Evolutionary conservation across 2,113 vertebrate genomes (phyloP), one percentile per base, ranked within the genome.

Genomic region (Phoxinus phoxinus): DNA sequence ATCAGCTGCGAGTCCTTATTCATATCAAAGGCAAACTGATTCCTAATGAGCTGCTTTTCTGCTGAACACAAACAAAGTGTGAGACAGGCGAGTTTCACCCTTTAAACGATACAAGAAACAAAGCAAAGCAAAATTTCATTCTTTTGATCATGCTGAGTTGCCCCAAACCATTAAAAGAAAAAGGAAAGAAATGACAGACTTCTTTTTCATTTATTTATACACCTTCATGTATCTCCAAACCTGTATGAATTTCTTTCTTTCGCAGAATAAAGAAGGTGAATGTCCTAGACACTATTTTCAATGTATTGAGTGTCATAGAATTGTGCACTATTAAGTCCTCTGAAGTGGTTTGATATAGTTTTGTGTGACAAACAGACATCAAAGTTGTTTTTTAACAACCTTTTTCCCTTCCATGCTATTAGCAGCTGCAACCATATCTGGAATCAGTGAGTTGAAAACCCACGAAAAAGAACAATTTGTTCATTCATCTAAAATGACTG

Each of bases 11-110:
- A 63, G 13, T 63, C 37, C 37, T 46, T 80, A 46, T 80, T 63
- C 58, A 46, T 80, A 63, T 65, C 37, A 80, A 61, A 63, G 58
- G n/a, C 58, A 44, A 63, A 44, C 58, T 65, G 78, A 81, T 44
- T 81, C 35, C 56, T 61, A 61, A 61, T 79, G 77, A 79, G 56
- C 35, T 61, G 35, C 76, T 79, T 59, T 59, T 59, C 53, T 79
- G 32, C 23, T 81, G 37, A 81, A 46, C 32, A 80, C 58, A 65
- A 67, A 30, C 15, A 67, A 79, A 58, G 56, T 48, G n/a, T 67
- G 41, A 81, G 37, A 30, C 58, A 67, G 78, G 58, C 5, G 8
- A 79, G 35, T 61, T 58, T 59, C 35, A 59, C 53, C 7, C n/a
- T 81, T 46, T 80, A 63, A 80, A 46, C n/a, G 51, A 17, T 19